Evolutionary conservation across 2,888 invertebrate species (phyloP), one percentile per base, ranked within the genome.

Genomic region (Caenorhabditis virilis): DNA sequence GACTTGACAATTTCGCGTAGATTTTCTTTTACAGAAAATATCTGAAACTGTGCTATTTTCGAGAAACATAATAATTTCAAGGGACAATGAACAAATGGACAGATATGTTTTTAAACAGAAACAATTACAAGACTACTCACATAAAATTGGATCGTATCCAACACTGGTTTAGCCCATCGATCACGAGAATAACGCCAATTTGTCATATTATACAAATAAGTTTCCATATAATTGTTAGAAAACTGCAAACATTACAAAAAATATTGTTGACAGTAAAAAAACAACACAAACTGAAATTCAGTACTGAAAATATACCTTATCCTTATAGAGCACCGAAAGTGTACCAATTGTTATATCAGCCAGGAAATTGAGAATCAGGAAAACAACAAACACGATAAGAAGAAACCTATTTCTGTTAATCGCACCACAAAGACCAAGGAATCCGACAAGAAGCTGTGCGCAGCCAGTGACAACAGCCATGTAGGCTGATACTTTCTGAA

Each of bases 121-220:
- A 50, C 18, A 18, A n/a, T n/a, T n/a, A n/a, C n/a, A n/a, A n/a
- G n/a, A n/a, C n/a, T n/a, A 69, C 78, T 73, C 67, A 83, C 83
- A 68, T 83, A 83, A 52, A 79, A 83, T 51, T 83, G 83, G 11
- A 83, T 72, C 16, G 77, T 76, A 57, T 83, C 83, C 68, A 83
- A 58, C n/a, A 83, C 62, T 6, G 79, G 79, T 25, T 63, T 55
- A n/a, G 78, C 78, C 83, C 83, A 83, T 43, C 78, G 69, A 63
- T 82, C 82, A 27, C 83, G 69, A 15, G 61, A 72, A 64, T 83
- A 83, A 18, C 78, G 72, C 49, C 77, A 75, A 47, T 71, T 57
- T 1, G 78, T 74, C 49, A 83, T 54, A 33, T 82, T 79, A 18
- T 66, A 50, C 55, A 82, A 48, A 57, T 82, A 81, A 13, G 67